Evolutionary conservation across 2,888 invertebrate genomes (phyloP), one percentile per base, ranked within the genome.

Genomic region (Amiota minor): DNA sequence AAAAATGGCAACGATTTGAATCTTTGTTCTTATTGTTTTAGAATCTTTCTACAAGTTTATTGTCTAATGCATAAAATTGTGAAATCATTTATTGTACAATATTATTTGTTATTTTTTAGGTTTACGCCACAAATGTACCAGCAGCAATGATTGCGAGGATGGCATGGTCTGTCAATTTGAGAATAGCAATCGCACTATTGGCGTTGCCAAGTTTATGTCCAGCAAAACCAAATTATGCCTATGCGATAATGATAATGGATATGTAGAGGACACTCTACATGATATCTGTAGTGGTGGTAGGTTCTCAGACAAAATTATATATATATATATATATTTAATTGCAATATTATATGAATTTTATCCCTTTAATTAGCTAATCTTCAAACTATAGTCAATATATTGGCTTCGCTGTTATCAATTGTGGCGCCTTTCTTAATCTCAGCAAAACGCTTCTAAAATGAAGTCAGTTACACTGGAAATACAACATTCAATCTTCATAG

Each of bases 141-240:
- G 91, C 81, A 91, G 92, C 79, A 90, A 91, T 71, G 93, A 94
- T 71, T 94, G 94, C 80, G 91, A 92, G 81, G 92, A 93, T 45
- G 93, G 92, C 0, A 91, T 94, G 70, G 90, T 92, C 72, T 94
- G 94, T 84, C 90, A 91, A 49, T 85, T 89, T 1, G 92, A 92
- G 0, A 92, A 92, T 88, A 90, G 91, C 64, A 93, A 92, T 0
- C 83, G 88, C 14, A 88, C 89, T 62, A 87, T 87, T 76, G 91
- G 91, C 1, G 85, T 89, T n/a, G 87, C 89, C 69, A 89, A 89
- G 74, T 89, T 89, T 70, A 89, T 89, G 81, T 88, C 89, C 10
- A 85, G 89, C 89, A 69, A 91, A 91, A 3, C 89, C 86, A 92
- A 92, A 86, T 90, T 93, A 75, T 93, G 93, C 76, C 90, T 92